phyloP scores from a whole-genome alignment of 2,797 vertebrate species.

The Taenioides sp. region DNA sequence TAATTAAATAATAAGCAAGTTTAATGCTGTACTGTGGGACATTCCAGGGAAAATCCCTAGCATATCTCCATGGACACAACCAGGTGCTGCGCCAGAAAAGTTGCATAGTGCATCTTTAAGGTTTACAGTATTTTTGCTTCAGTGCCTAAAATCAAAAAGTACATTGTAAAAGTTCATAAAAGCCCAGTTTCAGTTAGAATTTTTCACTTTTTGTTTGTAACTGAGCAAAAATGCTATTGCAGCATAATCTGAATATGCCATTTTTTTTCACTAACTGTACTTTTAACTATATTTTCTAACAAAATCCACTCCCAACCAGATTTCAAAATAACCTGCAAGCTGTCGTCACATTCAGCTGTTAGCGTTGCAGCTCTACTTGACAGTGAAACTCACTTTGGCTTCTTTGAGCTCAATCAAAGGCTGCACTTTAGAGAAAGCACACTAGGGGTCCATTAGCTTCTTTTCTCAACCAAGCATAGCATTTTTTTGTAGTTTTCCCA shows the following conservation, averaged over 20 bases:
- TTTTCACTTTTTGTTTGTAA: neutral
- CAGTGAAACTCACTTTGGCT: constrained; percentile 8
- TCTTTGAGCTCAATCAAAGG: constrained; percentile 14
- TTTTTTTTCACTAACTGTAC: neutral
- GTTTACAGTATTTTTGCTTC: neutral
- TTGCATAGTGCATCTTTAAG: too few species aligned
- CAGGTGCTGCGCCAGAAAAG: too few species aligned
- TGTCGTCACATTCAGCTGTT: constrained; percentile 1
- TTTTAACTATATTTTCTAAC: neutral
- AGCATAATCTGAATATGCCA: neutral
- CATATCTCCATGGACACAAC: too few species aligned
- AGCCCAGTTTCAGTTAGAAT: neutral
- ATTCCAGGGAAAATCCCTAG: too few species aligned
- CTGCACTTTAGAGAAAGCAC: constrained; percentile 5
- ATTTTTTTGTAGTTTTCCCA: constrained; percentile 3
- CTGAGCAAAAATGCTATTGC: neutral
- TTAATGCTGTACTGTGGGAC: too few species aligned
- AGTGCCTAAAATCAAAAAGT: neutral
- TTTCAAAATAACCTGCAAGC: neutral
- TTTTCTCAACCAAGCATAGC: constrained; percentile 5
- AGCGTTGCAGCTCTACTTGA: neutral
- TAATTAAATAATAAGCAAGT: too few species aligned
- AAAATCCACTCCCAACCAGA: neutral
- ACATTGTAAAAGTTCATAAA: neutral
- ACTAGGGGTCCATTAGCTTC: constrained; percentile 14